Base-by-base conservation (phyloP, 2,888 invertebrate genomes). In the Blera fallax region DNA sequence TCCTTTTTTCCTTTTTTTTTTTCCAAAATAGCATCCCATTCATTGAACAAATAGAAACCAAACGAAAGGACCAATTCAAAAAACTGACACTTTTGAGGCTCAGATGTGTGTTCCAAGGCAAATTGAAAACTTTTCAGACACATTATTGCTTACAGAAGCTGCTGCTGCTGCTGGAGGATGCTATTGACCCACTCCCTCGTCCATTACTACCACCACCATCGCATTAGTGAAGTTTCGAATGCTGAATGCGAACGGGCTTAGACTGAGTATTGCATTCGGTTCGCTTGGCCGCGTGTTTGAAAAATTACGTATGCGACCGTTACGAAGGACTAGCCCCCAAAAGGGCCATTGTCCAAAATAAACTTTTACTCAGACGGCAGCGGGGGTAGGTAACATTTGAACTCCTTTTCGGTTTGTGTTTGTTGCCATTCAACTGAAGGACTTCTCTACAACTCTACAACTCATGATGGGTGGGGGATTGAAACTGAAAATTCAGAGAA, bases 101-200 rank as follows among this genome's bases (percentile, higher is more conserved):
- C 85, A 85, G 85, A 85, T 85, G 85, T 85, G 85, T 85, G 74
- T 84, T 84, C 76, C 72, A 85, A 85, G 67, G 76, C 81, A 85
- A 85, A 85, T 85, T 85, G 85, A 85, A 85, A 85, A 85, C 85
- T 85, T 85, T 85, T 72, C 85, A 85, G 85, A 85, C 85, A 85
- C 85, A 81, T 85, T 85, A 85, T 85, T 85, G 85, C 85, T 80
- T 81, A 85, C 85, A 81, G 85, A 85, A 85, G 85, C 81, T 85
- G 52, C 81, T 81, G 11, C 50, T 50, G 56, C 45, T 54, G n/a
- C n/a, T n/a, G n/a, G n/a, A n/a, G n/a, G 54, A 34, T 52, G 70
- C 56, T 73, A 48, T 73, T 84, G 73, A 84, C 83, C 83, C 16
- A 62, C 64, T 64, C 37, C 37, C 29, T 52, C 6, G 24, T 24